phyloP scores from a whole-genome alignment of 2,113 vertebrate genomes.

The Rallus limicola region DNA sequence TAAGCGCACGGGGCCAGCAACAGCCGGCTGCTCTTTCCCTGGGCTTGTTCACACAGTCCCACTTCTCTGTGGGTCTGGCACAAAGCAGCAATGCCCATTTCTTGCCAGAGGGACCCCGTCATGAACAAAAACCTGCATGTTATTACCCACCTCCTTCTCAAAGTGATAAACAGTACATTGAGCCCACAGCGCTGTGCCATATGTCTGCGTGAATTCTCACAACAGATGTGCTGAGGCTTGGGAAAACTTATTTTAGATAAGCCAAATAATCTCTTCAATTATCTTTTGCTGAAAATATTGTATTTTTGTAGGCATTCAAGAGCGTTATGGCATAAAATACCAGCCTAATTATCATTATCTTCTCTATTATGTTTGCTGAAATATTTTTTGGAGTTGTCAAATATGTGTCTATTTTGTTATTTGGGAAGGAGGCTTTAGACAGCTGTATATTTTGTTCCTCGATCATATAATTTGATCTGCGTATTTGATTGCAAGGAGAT shows the following conservation, averaged over 20 bases:
- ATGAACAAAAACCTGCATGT: accelerated
- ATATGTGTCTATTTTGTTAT: slow-evolving; percentile 38
- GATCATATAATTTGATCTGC: neutral
- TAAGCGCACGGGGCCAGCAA: accelerated
- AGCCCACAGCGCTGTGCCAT: neutral
- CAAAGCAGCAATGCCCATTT: neutral
- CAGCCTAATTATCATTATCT: slow-evolving; percentile 64
- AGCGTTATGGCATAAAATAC: slow-evolving; percentile 26
- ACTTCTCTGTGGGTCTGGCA: accelerated
- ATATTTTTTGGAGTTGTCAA: slow-evolving; percentile 60
- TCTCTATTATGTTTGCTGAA: slow-evolving; percentile 52
- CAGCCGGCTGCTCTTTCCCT: neutral
- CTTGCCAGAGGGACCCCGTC: neutral
- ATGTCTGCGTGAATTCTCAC: neutral
- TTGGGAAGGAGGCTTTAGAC: slow-evolving; percentile 19
- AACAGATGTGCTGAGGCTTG: slow-evolving; percentile 58
- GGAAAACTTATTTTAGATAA: slow-evolving; percentile 69
- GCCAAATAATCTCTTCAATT: slow-evolving; percentile 72
- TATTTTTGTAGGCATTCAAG: slow-evolving; percentile 48
- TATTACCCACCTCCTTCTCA: neutral
- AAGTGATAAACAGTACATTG: neutral
- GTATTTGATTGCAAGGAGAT: neutral
- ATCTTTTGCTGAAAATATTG: slow-evolving; percentile 67
- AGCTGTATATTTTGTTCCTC: slow-evolving; percentile 23
- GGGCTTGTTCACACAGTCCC: accelerated